A percentile compares a stretch with the other conserved stretches of the same genome.
Evolutionary conservation across 2,888 invertebrate genomes (phyloP).

Genomic region (Maniola hyperantus): DNA sequence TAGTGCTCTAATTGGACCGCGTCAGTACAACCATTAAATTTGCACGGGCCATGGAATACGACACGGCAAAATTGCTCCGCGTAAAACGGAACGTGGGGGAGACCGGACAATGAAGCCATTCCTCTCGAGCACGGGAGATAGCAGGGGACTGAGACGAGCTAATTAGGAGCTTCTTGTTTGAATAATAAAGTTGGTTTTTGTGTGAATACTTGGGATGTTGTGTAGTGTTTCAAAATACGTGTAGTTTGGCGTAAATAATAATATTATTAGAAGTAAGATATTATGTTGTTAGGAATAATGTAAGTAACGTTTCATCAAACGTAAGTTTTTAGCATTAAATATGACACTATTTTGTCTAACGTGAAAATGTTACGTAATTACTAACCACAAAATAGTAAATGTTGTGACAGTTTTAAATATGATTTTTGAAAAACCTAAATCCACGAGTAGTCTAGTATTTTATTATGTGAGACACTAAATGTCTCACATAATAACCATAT

Average conservation of each 20-base stretch:
- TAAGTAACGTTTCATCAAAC: too few species aligned
- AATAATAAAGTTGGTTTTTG: constrained; percentile 22
- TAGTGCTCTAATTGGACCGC: constrained; percentile 41
- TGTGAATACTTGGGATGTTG: background rate
- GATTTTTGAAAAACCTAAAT: too few species aligned
- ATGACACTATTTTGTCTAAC: too few species aligned
- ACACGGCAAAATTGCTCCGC: constrained; percentile 57
- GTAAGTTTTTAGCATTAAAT: background rate
- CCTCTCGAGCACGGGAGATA: constrained; percentile 40
- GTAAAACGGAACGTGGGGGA: constrained; percentile 46
- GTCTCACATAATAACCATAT: too few species aligned
- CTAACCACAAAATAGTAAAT: too few species aligned
- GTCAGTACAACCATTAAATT: constrained; percentile 59
- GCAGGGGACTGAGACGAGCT: background rate
- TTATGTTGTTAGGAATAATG: constrained; percentile 8
- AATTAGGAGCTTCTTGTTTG: constrained; percentile 28
- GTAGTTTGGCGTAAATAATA: constrained; percentile 66
- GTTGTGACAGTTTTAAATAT: too few species aligned
- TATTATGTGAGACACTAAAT: too few species aligned
- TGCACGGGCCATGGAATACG: constrained; percentile 59
- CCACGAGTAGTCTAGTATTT: too few species aligned
- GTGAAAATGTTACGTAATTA: too few species aligned
- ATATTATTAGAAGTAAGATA: constrained; percentile 34
- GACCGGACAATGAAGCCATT: constrained; percentile 63
- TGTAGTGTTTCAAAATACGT: constrained; percentile 51